Evolutionary conservation across 2,113 vertebrate genomes (phyloP).

Genomic region (Sigmodon hispidus): DNA sequence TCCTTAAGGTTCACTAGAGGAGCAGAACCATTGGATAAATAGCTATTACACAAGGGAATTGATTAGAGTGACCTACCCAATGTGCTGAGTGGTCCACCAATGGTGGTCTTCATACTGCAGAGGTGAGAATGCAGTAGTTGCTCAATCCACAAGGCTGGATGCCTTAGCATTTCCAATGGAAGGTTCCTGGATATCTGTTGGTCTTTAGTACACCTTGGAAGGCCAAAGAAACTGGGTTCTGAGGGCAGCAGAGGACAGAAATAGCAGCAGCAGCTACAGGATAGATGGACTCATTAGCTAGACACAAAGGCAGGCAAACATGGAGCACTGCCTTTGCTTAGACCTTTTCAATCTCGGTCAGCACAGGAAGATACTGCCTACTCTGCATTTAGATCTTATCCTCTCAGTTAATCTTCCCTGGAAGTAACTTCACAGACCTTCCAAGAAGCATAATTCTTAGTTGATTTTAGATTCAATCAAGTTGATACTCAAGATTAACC

Average conservation of each 20-base stretch:
- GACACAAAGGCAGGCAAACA: background rate
- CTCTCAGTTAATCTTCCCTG: background rate
- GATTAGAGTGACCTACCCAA: background rate
- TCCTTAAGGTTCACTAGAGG: background rate
- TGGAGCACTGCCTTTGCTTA: background rate
- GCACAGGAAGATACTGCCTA: background rate
- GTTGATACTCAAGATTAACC: background rate
- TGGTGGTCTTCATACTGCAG: background rate
- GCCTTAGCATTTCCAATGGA: background rate
- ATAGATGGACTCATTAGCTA: background rate
- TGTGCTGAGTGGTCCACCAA: too few species aligned
- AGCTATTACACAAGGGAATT: background rate
- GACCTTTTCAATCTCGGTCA: background rate
- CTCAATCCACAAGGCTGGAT: background rate
- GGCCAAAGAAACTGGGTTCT: background rate
- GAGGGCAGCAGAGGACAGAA: background rate
- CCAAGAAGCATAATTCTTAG: background rate
- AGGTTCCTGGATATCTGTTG: background rate
- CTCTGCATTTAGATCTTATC: background rate
- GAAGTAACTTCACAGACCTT: background rate
- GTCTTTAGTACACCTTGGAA: background rate
- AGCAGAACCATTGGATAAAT: background rate
- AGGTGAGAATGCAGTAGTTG: background rate
- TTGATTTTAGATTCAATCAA: background rate
- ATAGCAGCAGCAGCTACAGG: background rate